Conservation (phyloP, 1,140 invertebrate genomes). For the Acyrthosiphon pisum region DNA sequence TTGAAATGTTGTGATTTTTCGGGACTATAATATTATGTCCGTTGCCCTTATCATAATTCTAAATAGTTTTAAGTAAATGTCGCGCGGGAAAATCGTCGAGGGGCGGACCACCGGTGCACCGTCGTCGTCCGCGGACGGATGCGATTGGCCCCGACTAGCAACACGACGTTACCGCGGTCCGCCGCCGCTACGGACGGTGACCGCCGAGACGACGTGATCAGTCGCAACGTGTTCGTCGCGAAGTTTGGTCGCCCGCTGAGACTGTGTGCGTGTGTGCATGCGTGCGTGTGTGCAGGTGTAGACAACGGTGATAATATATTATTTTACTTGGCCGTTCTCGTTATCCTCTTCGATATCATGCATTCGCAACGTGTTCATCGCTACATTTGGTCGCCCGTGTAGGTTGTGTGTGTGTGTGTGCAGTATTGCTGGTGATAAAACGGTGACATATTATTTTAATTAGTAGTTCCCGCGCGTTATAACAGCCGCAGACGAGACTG, state of each 20-base stretch:
- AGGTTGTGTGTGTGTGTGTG: not conserved
- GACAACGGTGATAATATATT: not conserved
- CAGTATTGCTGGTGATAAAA: not conserved
- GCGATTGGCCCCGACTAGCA: not conserved
- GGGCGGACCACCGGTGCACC: not conserved
- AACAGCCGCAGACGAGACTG: not conserved
- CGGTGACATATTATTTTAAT: not conserved
- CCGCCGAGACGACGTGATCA: no score
- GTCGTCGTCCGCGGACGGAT: not conserved
- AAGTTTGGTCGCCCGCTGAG: not conserved
- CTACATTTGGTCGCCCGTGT: not conserved
- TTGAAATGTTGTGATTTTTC: not conserved
- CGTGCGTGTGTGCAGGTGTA: not conserved
- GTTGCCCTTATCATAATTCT: not conserved
- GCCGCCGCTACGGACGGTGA: no score
- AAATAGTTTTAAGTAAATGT: not conserved
- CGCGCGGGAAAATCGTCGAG: not conserved
- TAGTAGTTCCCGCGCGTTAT: not conserved
- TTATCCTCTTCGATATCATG: no score
- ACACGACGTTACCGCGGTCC: not conserved
- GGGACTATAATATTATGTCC: not conserved
- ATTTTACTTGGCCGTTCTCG: not conserved
- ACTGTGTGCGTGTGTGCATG: not conserved
- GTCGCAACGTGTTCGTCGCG: conserved; percentile 47
- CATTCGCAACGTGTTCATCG: conserved; percentile 50